Evolutionary conservation across 2,113 vertebrate genomes (phyloP), one percentile per base, ranked within the genome.

Genomic region (Cricetomys ansorgei): DNA sequence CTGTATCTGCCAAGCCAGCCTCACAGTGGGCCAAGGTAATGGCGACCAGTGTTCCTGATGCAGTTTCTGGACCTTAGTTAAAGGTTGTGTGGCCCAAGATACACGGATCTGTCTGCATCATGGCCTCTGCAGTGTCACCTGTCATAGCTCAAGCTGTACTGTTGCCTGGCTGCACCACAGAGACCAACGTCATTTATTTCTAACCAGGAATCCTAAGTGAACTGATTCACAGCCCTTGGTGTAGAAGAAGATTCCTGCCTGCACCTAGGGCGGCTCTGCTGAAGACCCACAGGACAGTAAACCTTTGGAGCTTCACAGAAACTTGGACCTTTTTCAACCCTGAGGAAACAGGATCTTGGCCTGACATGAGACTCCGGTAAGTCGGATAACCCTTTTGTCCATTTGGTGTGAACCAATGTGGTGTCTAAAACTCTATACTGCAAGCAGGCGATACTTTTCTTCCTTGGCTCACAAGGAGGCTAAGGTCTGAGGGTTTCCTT

Each of bases 51-150:
- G 9, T 37, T 45, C 23, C 4, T 31, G 37, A 79, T 13, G 45
- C 10, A 64, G 85, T 40, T 13, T 12, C 70, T 43, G 6, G 59
- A 37, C 40, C 7, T 65, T 4, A 17, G 50, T 65, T 86, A 75
- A 53, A 37, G 57, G 13, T 25, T 4, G 0, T 3, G 7, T 34
- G 45, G 4, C 34, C 65, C 40, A 89, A 0, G 1, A 3, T 4
- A 13, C 2, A 3, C 29, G 81, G 57, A 40, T 2, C 48, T n/a
- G n/a, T n/a, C n/a, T 53, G 43, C 7, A 34, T 3, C 6, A 13
- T 55, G 21, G 16, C 16, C 76, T 81, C 69, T 65, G 34, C 12
- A 2, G 64, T 0, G 0, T 2, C 69, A 3, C 45, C 10, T 85
- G 34, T 27, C 50, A 8, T 55, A 84, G 50, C 43, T 55, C 43